Evolutionary conservation across 1,140 invertebrate species (phyloP), one percentile per base, ranked within the genome.

Genomic region (Brachionus koreanus): DNA sequence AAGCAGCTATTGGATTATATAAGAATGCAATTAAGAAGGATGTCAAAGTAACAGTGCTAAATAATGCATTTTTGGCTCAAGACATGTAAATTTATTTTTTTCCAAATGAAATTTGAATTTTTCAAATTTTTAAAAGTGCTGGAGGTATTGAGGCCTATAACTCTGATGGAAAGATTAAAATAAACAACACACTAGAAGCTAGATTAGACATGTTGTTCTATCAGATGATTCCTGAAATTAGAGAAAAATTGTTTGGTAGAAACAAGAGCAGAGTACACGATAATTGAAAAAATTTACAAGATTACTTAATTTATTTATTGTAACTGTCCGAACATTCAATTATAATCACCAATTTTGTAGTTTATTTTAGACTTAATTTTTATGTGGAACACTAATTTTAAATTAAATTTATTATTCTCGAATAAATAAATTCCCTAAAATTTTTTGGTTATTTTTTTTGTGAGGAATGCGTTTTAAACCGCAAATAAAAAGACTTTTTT

Each of bases 81-180:
- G 79, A 82, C 19, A 42, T 65, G 79, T 82, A 65, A 39, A 42
- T 16, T 42, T 63, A 12, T 37, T 25, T 13, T 6, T 35, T n/a
- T n/a, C n/a, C 6, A 61, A 63, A 4, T 23, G 61, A 61, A 61
- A 63, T 29, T 29, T 13, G n/a, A 81, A 39, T n/a, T 67, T 82
- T 42, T 43, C 16, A 12, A 35, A 13, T 82, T 33, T 37, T 65
- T 42, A 65, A 16, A 16, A 82, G 79, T n/a, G 57, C 79, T 43
- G 79, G 79, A 29, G 79, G 79, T 35, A 65, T 82, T 52, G 79
- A 82, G 57, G 57, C 57, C 10, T 82, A 82, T 69, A 65, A 61
- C 6, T 42, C 35, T 46, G 65, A 65, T 67, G 37, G 79, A 33
- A 82, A 82, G 42, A 82, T 82, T 23, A 82, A 67, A 29, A 65